Base-by-base conservation (phyloP, 2,113 vertebrate species). In the Turdus rufiventris region DNA sequence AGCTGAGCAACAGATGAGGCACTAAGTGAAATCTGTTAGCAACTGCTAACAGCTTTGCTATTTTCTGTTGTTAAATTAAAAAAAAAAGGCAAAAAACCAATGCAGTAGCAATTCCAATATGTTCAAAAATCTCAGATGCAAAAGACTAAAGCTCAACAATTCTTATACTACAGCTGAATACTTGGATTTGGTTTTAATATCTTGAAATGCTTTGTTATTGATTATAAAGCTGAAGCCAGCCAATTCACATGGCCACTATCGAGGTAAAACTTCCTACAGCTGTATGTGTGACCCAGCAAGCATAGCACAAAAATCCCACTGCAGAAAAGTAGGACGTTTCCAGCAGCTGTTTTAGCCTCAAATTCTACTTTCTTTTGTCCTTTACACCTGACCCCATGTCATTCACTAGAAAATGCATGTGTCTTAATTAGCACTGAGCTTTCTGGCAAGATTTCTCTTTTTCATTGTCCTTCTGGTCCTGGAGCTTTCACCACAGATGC, bases 1-100 rank as follows among this genome's bases (percentile, higher is more conserved):
- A 97, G 97, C 96, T 98, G 97, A 98, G 96, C 95, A 98, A 96
- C 97, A 98, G 97, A 97, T 96, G 97, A 98, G 96, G 96, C 95
- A 95, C 89, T 93, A 97, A 97, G 96, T 61, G 94, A 97, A 98
- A 97, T 97, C 97, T 97, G 97, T 96, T 97, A 97, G 96, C 96
- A 97, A 96, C 97, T 94, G 97, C 91, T 93, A 97, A 97, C 97
- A 97, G 97, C 97, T 97, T 97, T 97, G 96, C 96, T 97, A 96
- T 97, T 97, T 97, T 97, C 96, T 96, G 97, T 96, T 97, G 97
- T 93, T 97, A 97, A 95, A 94, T 96, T 48, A 95, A 96, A 91
- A 91, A 65, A 56, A 54, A 70, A 79, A 62, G 51, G 70, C 51
- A 92, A 86, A 85, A 93, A 84, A 14, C 96, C 88, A 88, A 84